Evolutionary conservation across 1,140 invertebrate species (phyloP).

Genomic region (Pinna nobilis): DNA sequence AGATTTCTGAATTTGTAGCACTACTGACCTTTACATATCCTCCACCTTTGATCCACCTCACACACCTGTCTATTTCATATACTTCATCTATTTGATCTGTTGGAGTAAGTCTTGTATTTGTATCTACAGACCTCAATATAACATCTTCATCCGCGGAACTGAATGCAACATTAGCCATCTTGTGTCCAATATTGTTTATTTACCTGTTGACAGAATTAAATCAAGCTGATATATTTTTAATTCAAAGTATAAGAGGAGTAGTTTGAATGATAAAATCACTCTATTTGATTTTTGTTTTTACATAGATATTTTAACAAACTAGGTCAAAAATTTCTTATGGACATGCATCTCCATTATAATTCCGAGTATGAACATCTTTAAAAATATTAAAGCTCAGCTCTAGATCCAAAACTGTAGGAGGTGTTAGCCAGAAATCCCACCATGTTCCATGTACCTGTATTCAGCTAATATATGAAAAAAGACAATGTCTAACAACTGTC

Average conservation of each 20-base stretch:
- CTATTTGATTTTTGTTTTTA: background rate
- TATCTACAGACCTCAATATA: conserved; percentile 35
- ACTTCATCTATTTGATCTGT: conserved; percentile 44
- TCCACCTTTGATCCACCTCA: conserved; percentile 82
- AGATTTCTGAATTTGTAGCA: background rate
- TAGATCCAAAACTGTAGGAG: too few relatives aligned
- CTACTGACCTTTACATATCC: conserved; percentile 80
- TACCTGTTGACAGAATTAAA: background rate
- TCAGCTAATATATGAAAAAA: too few relatives aligned
- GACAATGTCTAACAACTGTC: too few relatives aligned
- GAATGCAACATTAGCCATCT: conserved; percentile 41
- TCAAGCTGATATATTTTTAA: background rate
- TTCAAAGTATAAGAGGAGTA: background rate
- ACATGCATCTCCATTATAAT: too few relatives aligned
- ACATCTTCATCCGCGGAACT: conserved; percentile 51
- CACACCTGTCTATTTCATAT: conserved; percentile 78
- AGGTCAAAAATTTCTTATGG: background rate
- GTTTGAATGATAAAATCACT: background rate
- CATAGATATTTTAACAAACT: background rate
- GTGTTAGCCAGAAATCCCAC: too few relatives aligned
- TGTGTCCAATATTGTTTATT: background rate
- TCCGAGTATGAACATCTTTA: too few relatives aligned
- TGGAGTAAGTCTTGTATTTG: background rate
- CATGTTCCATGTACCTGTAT: too few relatives aligned
- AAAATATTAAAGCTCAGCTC: too few relatives aligned